Evolutionary conservation across 2,113 vertebrate genomes (phyloP).

Genomic region (Pterophyllum scalare): DNA sequence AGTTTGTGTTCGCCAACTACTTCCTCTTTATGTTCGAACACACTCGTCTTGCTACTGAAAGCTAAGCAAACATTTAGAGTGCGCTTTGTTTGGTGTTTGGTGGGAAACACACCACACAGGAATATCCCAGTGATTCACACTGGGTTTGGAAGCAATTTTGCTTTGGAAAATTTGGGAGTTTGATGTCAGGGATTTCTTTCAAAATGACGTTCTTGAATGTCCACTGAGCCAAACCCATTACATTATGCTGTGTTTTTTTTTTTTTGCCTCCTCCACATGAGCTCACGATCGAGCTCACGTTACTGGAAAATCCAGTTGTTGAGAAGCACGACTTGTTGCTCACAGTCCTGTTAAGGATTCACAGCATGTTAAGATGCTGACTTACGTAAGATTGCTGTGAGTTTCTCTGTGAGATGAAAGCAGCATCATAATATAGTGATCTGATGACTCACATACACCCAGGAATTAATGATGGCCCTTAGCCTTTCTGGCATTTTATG

Average conservation of each 20-base stretch:
- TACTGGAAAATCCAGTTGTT: background rate
- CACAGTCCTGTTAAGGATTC: slow-evolving; percentile 9
- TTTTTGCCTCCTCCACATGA: background rate
- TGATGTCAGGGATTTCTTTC: background rate
- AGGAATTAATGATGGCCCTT: background rate
- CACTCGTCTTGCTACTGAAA: background rate
- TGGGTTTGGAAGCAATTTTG: background rate
- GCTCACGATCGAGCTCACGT: background rate
- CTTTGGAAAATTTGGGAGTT: background rate
- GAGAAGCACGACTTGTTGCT: slow-evolving; percentile 5
- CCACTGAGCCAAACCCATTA: background rate
- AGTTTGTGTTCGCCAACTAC: background rate
- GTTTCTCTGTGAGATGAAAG: slow-evolving; percentile 2
- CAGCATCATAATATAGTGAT: background rate
- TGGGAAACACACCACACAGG: background rate
- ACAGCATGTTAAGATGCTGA: slow-evolving; percentile 7
- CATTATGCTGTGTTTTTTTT: background rate
- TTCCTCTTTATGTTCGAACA: background rate
- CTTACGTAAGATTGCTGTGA: background rate
- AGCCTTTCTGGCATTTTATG: background rate
- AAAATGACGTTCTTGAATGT: background rate
- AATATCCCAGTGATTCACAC: background rate
- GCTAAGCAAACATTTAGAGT: background rate
- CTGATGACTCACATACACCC: slow-evolving; percentile 3
- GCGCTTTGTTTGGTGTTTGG: background rate